Evolutionary conservation across 1,140 invertebrate species (phyloP).

Genomic region (Drosophila cardini): DNA sequence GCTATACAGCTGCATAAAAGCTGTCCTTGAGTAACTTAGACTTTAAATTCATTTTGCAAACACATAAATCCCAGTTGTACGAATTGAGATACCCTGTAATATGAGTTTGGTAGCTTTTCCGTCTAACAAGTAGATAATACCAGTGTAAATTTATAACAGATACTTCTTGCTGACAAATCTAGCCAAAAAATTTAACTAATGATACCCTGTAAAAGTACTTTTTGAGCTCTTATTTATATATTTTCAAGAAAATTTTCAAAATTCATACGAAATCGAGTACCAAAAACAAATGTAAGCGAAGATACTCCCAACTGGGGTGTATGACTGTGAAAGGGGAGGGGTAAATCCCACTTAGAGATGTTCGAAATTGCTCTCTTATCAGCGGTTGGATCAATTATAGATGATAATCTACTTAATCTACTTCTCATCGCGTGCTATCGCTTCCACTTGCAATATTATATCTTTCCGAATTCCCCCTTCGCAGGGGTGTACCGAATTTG

Average conservation of each 20-base stretch:
- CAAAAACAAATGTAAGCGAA: neutral
- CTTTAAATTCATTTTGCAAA: too few relatives aligned
- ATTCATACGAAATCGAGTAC: neutral
- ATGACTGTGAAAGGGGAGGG: too few relatives aligned
- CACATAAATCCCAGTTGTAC: too few relatives aligned
- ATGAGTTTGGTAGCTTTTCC: too few relatives aligned
- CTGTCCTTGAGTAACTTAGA: too few relatives aligned
- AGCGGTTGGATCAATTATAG: neutral
- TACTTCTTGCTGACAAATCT: too few relatives aligned
- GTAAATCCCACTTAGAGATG: neutral
- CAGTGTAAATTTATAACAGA: too few relatives aligned
- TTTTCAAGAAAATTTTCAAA: neutral
- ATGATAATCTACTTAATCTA: conserved; percentile 17
- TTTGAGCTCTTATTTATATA: neutral
- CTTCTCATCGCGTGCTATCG: conserved; percentile 32
- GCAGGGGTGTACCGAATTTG: neutral
- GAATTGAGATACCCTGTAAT: too few relatives aligned
- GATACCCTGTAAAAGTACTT: too few relatives aligned
- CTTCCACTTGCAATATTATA: neutral
- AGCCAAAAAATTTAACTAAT: too few relatives aligned
- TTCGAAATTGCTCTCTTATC: neutral
- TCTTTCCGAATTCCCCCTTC: neutral
- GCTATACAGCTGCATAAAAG: too few relatives aligned
- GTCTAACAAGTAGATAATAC: too few relatives aligned
- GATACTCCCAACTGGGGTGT: neutral